These are phyloP conservation scores for Lycocorax pyrrhopterus DNA, from an alignment of 2,113 vertebrate species.

Conservation along the genomic window DNA sequence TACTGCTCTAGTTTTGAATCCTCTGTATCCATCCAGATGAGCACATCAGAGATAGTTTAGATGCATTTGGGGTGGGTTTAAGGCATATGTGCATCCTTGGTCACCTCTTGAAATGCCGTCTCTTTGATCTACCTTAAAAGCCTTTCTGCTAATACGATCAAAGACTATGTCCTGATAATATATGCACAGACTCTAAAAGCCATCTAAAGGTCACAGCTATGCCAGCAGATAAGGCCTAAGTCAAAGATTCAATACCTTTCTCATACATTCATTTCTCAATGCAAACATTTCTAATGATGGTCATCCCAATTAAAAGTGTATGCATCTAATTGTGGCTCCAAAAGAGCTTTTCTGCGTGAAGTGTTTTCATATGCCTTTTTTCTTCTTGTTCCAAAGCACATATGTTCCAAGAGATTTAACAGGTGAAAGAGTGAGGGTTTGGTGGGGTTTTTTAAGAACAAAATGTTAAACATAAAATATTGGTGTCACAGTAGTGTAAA, in stretches of 20 bases:
- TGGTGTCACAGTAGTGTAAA: neutral
- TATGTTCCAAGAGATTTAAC: neutral
- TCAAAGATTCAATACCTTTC: neutral
- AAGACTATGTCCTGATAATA: neutral
- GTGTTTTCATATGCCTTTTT: neutral
- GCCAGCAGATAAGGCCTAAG: neutral
- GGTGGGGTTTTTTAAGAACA: fast-evolving
- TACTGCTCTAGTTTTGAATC: neutral
- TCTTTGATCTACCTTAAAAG: neutral
- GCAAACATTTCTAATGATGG: neutral
- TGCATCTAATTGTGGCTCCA: neutral
- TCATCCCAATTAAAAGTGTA: neutral
- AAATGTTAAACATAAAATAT: neutral
- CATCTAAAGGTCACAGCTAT: neutral
- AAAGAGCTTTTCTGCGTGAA: neutral
- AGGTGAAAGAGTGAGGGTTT: neutral
- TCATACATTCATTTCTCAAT: neutral
- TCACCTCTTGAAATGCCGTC: neutral
- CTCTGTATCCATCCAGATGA: neutral
- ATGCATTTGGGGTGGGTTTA: neutral
- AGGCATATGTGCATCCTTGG: neutral
- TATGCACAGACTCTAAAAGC: neutral
- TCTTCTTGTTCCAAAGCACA: neutral
- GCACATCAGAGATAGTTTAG: neutral
- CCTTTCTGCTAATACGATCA: neutral